Evolutionary conservation across 2,797 vertebrate genomes (phyloP).

Genomic region (Cuniculus paca): DNA sequence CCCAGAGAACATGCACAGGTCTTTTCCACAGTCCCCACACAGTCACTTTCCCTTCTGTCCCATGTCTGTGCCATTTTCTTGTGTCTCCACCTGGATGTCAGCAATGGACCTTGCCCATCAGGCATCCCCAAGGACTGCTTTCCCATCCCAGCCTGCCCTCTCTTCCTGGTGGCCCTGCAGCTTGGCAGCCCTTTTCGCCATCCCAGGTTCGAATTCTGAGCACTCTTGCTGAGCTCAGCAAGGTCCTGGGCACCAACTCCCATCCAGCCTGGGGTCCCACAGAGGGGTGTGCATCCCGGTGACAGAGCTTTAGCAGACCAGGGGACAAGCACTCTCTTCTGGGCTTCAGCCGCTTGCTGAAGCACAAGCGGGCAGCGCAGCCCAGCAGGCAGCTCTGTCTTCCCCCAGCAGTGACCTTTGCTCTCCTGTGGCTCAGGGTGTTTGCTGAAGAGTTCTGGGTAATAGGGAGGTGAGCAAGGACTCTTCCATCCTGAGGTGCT

Average conservation of each 20-base stretch:
- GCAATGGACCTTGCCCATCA: neutral
- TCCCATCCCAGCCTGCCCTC: neutral
- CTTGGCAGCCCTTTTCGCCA: neutral
- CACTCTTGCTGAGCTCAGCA: neutral
- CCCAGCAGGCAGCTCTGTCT: neutral
- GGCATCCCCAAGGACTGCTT: neutral
- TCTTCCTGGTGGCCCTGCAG: neutral
- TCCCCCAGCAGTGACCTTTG: too few relatives aligned
- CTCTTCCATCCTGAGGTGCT: accelerated
- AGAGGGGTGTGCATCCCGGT: accelerated
- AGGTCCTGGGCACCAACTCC: accelerated
- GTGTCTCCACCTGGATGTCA: neutral
- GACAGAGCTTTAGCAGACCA: neutral
- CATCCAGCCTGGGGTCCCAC: neutral
- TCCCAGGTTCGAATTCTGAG: neutral
- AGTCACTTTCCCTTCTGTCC: neutral
- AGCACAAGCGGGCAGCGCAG: neutral
- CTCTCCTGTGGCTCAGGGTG: accelerated
- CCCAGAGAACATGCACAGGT: too few relatives aligned
- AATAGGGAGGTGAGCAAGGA: neutral
- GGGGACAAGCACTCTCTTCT: too few relatives aligned
- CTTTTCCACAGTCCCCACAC: too few relatives aligned
- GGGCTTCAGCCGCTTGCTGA: neutral
- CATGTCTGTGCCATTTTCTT: neutral
- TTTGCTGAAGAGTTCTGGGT: neutral